These are phyloP conservation scores for Cynoglossus semilaevis DNA, from an alignment of 2,113 vertebrate species.

Conservation along the genomic window DNA sequence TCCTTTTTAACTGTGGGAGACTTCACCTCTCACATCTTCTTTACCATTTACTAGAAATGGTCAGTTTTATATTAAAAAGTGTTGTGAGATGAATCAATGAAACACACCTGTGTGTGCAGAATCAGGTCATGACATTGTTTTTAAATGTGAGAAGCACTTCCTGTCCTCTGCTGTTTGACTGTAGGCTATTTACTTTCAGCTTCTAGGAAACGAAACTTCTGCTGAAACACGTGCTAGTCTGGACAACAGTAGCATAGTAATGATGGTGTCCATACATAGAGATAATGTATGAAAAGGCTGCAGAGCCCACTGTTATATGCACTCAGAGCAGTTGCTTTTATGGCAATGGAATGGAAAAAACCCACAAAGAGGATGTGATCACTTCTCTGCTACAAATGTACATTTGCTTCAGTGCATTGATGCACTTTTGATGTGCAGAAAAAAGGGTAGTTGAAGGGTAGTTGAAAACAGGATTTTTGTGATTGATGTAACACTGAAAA, in stretches of 20 bases:
- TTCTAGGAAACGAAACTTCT: not conserved
- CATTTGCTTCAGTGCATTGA: not conserved
- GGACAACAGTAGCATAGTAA: too few relatives aligned
- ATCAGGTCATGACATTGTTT: too few relatives aligned
- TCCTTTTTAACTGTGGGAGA: too few relatives aligned
- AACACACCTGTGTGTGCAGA: too few relatives aligned
- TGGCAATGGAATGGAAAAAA: conserved; percentile 18
- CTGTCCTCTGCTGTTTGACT: not conserved
- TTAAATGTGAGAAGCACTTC: conserved; percentile 4
- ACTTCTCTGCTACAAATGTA: conserved; percentile 6
- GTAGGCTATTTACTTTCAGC: not conserved
- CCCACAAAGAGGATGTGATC: conserved; percentile 16
- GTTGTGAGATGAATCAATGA: too few relatives aligned
- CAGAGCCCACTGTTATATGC: not conserved
- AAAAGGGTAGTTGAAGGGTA: too few relatives aligned
- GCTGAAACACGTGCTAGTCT: not conserved
- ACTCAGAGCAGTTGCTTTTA: not conserved
- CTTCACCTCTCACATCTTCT: too few relatives aligned
- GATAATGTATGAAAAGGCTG: not conserved
- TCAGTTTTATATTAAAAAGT: too few relatives aligned
- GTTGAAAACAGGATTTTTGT: too few relatives aligned
- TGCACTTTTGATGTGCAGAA: too few relatives aligned
- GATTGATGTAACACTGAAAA: too few relatives aligned
- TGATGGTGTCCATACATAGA: not conserved
- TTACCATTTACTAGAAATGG: too few relatives aligned